Evolutionary conservation across 2,888 invertebrate genomes (phyloP).

Genomic region (Mythimna impura): DNA sequence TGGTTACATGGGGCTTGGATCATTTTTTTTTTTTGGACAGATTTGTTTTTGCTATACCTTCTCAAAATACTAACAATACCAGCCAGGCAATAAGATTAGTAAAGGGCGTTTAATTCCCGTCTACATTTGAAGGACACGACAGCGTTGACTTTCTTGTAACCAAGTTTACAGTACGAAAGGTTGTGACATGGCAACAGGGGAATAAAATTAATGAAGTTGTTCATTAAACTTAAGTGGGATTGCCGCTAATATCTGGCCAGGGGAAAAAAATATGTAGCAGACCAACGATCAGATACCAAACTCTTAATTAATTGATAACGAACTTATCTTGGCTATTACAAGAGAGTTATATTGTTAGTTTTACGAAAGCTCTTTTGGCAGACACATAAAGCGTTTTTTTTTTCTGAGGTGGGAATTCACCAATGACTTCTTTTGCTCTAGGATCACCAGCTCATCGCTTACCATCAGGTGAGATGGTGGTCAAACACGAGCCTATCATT

Average conservation of each 20-base stretch:
- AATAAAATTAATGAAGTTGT: slow-evolving; percentile 86
- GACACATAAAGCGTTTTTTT: background rate
- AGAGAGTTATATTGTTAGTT: slow-evolving; percentile 26
- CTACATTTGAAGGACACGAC: slow-evolving; percentile 7
- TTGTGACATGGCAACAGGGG: slow-evolving; percentile 68
- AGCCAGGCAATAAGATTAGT: no score
- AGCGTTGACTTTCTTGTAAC: slow-evolving; percentile 17
- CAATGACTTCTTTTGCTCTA: no score
- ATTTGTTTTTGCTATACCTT: no score
- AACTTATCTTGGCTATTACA: slow-evolving; percentile 32
- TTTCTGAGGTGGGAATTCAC: no score
- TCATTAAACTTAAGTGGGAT: slow-evolving; percentile 86
- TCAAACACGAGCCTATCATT: no score
- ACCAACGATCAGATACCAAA: slow-evolving; percentile 53
- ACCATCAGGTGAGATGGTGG: no score
- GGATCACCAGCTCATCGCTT: no score
- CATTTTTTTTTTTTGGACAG: no score
- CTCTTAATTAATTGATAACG: slow-evolving; percentile 60
- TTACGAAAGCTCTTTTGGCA: background rate
- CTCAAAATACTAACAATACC: no score
- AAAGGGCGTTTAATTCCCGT: background rate
- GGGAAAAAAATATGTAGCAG: slow-evolving; percentile 73
- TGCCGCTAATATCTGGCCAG: slow-evolving; percentile 79
- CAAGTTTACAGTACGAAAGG: slow-evolving; percentile 37
- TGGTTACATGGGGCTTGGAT: no score